phyloP scores from a whole-genome alignment of 2,113 vertebrate species.

The Butastur rufipennis region DNA sequence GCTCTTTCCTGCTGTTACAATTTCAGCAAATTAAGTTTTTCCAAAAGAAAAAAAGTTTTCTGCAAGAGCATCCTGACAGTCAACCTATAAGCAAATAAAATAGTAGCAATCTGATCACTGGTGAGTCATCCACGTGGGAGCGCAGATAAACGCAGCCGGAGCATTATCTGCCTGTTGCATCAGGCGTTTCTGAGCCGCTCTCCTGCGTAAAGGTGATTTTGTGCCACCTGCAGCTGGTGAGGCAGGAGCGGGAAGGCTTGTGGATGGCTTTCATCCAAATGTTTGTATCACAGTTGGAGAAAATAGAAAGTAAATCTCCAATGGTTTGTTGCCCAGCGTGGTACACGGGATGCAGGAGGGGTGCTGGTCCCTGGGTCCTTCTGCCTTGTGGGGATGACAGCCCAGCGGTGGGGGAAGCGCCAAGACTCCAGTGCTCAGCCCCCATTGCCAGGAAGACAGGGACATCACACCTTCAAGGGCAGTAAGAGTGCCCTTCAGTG shows the following conservation, averaged over 20 bases:
- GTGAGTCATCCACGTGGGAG: not conserved
- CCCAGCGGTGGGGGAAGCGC: not conserved
- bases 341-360: accelerated
- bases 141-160: not conserved
- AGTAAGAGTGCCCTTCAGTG: not conserved
- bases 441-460: accelerated
- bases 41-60: not conserved
- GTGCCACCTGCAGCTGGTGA: not conserved
- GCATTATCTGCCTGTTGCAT: not conserved
- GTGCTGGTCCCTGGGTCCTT: not conserved
- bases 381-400: not conserved
- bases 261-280: accelerated
- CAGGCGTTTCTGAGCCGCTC: not conserved
- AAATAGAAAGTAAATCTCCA: not conserved
- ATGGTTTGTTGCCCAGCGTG: not conserved
- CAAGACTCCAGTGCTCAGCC: not conserved
- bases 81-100: not conserved
- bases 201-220: not conserved
- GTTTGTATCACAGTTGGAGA: accelerated
- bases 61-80: not conserved
- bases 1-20: not conserved
- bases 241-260: not conserved
- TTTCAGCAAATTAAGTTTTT: not conserved
- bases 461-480: accelerated
- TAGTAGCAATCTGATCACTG: not conserved